Percentiles rank a stretch among this genome's conserved stretches.
Conservation (phyloP, 2,113 vertebrate species). For the Tyrannus savana region DNA sequence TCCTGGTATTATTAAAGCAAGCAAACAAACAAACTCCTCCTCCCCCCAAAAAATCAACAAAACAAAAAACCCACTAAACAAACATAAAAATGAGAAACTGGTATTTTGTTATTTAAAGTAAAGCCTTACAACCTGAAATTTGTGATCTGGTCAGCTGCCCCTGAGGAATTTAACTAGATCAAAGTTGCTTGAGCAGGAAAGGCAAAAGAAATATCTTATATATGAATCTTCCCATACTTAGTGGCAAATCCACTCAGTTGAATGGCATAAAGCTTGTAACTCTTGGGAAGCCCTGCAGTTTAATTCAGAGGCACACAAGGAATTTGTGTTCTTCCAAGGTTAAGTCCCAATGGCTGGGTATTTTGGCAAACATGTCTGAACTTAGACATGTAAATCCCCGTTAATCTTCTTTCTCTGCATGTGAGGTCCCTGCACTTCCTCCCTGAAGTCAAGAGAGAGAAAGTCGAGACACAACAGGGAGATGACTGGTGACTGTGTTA, state of each 20-base stretch:
- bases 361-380: conserved; percentile 37
- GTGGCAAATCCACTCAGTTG: background rate
- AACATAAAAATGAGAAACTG: background rate
- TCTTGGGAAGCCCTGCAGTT: background rate
- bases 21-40: background rate
- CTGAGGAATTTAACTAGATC: background rate
- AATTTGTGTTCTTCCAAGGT: conserved; percentile 2
- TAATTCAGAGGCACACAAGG: background rate
- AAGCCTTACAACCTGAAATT: background rate
- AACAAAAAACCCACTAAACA: background rate
- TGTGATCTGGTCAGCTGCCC: background rate
- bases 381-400: background rate
- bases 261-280: background rate
- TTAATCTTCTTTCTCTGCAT: background rate
- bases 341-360: background rate
- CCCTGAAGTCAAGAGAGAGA: background rate
- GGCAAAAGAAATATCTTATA: background rate
- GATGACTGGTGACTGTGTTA: background rate
- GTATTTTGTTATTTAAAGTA: background rate
- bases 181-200: background rate
- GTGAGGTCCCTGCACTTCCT: background rate
- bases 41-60: background rate
- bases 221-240: background rate
- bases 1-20: background rate
- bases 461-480: background rate